These are phyloP conservation scores for Beroe ovata DNA, from an alignment of 37 sponge, comb jelly and placozoan species.

Conservation along the genomic window DNA sequence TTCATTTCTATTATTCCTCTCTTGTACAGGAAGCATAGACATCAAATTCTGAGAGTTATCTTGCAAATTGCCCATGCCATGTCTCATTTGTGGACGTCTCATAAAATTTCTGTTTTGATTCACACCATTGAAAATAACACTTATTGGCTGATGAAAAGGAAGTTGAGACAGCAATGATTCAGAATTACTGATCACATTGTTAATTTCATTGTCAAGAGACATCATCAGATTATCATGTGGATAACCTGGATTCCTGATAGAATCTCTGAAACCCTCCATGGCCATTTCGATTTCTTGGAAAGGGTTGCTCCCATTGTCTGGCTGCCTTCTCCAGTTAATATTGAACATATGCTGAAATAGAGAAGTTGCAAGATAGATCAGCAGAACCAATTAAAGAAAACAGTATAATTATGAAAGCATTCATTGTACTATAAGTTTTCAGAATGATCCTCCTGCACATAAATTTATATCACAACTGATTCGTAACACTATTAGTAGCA, in stretches of 20 bases:
- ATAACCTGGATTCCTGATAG: neutral
- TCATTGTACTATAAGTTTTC: too few species aligned
- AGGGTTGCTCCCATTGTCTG: neutral
- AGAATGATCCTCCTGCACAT: too few species aligned
- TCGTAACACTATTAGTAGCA: too few species aligned
- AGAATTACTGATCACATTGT: slow-evolving; percentile 10
- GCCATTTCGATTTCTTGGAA: slow-evolving; percentile 26
- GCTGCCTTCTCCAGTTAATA: neutral
- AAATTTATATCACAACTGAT: too few species aligned
- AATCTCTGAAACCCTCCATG: slow-evolving; percentile 24
- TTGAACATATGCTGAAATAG: too few species aligned
- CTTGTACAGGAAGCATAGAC: slow-evolving; percentile 30
- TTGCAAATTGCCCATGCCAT: neutral
- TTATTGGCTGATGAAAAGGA: neutral
- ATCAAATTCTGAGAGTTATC: slow-evolving; percentile 44
- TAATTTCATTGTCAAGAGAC: slow-evolving; percentile 27
- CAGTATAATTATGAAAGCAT: too few species aligned
- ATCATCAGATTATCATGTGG: neutral
- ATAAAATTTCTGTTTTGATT: neutral
- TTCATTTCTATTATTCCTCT: neutral
- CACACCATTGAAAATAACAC: neutral
- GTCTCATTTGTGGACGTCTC: neutral
- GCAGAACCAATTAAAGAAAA: too few species aligned
- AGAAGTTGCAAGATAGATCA: too few species aligned
- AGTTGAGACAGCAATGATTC: neutral